phyloP scores from a whole-genome alignment of 2,888 invertebrate genomes.

The Plebejus argus region DNA sequence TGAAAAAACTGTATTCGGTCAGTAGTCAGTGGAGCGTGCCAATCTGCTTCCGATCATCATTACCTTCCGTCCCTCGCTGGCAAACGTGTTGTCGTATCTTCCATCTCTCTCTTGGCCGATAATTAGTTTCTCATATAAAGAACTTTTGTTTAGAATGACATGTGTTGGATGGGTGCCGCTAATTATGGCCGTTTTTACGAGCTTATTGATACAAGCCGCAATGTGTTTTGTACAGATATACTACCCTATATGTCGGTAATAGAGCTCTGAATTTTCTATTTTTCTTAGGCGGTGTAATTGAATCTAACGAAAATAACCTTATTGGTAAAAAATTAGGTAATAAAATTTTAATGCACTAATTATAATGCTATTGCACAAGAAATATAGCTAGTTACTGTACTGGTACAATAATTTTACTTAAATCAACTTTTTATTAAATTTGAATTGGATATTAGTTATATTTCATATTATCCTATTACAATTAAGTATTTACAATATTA shows the following conservation, averaged over 20 bases:
- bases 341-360: not conserved
- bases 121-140: constrained; percentile 76
- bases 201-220: constrained; percentile 55
- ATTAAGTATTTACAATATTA: no score
- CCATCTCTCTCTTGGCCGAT: constrained; percentile 55
- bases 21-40: constrained; percentile 71
- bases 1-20: constrained; percentile 70
- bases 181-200: constrained; percentile 57
- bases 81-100: constrained; percentile 40
- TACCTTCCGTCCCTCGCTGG: constrained; percentile 49
- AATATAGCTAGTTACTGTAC: not conserved
- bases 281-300: not conserved
- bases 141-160: constrained; percentile 75
- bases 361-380: not conserved
- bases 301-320: not conserved
- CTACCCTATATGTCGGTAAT: not conserved
- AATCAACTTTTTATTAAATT: no score
- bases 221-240: constrained; percentile 22
- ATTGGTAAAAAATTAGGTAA: not conserved
- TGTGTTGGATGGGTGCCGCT: constrained; percentile 70
- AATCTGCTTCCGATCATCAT: constrained; percentile 75
- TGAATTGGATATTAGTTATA: no score
- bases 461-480: no score
- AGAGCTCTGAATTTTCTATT: not conserved
- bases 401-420: no score